Percentiles rank a stretch among this genome's conserved stretches.
These are phyloP conservation scores for Lordiphosa mommai DNA, from an alignment of 1,140 invertebrate genomes.

Conservation along the genomic window DNA sequence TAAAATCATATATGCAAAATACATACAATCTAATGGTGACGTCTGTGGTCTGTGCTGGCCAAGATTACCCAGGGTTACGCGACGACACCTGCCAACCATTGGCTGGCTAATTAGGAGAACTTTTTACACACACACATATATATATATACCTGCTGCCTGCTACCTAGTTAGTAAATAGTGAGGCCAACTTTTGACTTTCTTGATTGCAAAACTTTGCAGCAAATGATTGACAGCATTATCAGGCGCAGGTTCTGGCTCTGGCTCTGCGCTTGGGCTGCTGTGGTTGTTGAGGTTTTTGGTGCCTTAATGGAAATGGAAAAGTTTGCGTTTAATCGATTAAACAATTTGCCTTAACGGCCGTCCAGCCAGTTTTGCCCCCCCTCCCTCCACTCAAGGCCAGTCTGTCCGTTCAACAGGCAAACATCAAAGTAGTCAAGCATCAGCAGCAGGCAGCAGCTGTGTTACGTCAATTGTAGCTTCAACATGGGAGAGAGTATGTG, in stretches of 20 bases:
- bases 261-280: conserved; percentile 39
- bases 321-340: conserved; percentile 69
- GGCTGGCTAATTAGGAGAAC: conserved; percentile 69
- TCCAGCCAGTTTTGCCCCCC: background rate
- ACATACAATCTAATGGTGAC: conserved; percentile 18
- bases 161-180: conserved; percentile 35
- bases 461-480: too few relatives aligned
- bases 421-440: conserved; percentile 50
- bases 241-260: conserved; percentile 30
- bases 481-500: too few relatives aligned
- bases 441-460: background rate
- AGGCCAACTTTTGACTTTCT: conserved; percentile 61
- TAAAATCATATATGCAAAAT: conserved; percentile 33
- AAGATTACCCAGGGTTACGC: conserved; percentile 7
- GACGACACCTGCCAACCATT: too few relatives aligned
- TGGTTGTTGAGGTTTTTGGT: conserved; percentile 16
- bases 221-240: conserved; percentile 57
- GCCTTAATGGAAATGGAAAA: conserved; percentile 28
- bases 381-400: background rate
- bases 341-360: conserved; percentile 41
- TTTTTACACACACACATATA: background rate
- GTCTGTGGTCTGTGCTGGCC: conserved; percentile 9
- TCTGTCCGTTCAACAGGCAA: conserved; percentile 25
- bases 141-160: conserved; percentile 2
- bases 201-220: conserved; percentile 67